A percentile compares a stretch with the other conserved stretches of the same genome.
Evolutionary conservation across 2,113 vertebrate species (phyloP).

Genomic region (Solea senegalensis): DNA sequence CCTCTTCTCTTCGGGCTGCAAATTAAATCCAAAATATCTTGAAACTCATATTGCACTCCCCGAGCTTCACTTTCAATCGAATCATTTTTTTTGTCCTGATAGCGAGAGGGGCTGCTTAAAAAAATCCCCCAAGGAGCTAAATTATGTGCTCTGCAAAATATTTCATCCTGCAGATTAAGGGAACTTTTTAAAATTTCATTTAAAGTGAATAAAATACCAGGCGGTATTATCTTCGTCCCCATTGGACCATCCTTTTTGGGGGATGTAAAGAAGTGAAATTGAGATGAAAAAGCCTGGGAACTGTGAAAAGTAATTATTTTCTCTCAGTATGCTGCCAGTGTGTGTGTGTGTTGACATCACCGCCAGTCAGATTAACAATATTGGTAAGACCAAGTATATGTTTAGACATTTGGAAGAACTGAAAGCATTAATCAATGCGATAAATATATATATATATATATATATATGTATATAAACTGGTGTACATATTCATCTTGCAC

Average conservation of each 20-base stretch:
- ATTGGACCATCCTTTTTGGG: conserved; percentile 4
- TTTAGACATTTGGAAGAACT: neutral
- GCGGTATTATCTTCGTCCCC: neutral
- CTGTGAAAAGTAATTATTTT: neutral
- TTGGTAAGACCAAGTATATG: no score
- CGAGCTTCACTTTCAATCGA: neutral
- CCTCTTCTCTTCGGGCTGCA: neutral
- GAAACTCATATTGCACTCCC: conserved; percentile 10
- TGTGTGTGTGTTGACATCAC: neutral
- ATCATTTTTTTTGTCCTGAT: neutral
- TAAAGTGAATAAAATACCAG: neutral
- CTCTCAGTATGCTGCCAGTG: no score
- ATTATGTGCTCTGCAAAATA: neutral
- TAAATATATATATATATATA: no score
- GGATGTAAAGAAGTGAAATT: neutral
- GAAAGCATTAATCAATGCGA: neutral
- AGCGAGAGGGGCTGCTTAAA: neutral
- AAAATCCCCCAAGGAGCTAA: conserved; percentile 3
- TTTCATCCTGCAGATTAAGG: neutral
- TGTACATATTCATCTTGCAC: neutral
- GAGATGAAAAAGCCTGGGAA: neutral
- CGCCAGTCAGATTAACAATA: neutral
- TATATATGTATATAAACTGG: neutral
- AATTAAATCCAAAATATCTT: conserved; percentile 36
- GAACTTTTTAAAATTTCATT: conserved; percentile 22